Base-by-base conservation (phyloP, 2,888 invertebrate genomes). In the Petrophora chlorosata region DNA sequence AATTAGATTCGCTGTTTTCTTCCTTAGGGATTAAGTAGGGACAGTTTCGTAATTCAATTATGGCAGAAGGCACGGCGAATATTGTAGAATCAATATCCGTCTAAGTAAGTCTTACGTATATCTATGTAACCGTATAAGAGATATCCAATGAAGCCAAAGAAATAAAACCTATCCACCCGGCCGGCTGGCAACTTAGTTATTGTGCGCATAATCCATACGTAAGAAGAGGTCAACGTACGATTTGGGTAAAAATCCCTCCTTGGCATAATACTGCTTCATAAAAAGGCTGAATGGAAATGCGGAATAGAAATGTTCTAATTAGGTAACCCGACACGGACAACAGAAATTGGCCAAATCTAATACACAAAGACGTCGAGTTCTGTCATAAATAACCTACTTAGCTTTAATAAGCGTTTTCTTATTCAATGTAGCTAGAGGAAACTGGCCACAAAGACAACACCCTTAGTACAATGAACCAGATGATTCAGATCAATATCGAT, bases 131-230 rank as follows among this genome's bases (percentile, higher is more conserved):
- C 29, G 25, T 48, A 42, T 38, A 48, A 43, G 50, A 53, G 35
- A 56, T 42, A 52, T 33, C 33, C 50, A 42, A 47, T 13, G 68
- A 71, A 67, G 67, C 67, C 65, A 70, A 71, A 65, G 57, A 67
- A 64, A 59, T 54, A 50, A 44, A 35, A 38, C 49, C 33, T 33
- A 48, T 38, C 44, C 54, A 50, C 45, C 53, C 45, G 36, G 36
- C 35, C 52, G 48, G 48, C 53, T 40, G 53, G 49, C 55, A 54
- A 52, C 42, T 59, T 56, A 56, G 51, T 57, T 63, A 62, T 59
- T 64, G 59, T 59, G 51, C 47, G 54, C 56, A 55, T 63, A 66
- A 69, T 65, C 59, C 66, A 50, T 50, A 40, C 46, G 44, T 33
- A 58, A 59, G 41, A 40, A 48, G 36, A 59, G 57, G 59, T 62